Evolutionary conservation across 2,797 vertebrate genomes (phyloP).

Genomic region (Scleropages formosus): DNA sequence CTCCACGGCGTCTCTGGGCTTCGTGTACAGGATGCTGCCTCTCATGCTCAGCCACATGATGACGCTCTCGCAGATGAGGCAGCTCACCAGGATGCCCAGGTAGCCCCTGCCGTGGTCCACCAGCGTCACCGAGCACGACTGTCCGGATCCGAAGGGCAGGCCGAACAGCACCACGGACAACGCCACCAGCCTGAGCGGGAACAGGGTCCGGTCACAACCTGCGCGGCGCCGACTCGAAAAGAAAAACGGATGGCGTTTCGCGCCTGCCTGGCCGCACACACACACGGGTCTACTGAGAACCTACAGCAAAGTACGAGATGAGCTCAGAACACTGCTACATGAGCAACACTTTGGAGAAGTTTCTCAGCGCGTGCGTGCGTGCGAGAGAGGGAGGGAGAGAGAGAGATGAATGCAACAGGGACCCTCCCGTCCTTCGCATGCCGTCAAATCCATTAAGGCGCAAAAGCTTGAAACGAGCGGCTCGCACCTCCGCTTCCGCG

Average conservation of each 20-base stretch:
- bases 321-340: too few relatives aligned
- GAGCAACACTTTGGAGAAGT: too few relatives aligned
- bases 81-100: constrained; percentile 95
- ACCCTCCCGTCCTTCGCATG: too few relatives aligned
- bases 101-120: constrained; percentile 97
- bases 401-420: too few relatives aligned
- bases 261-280: constrained; percentile 12
- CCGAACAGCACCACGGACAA: constrained; percentile 97
- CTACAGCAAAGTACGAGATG: too few relatives aligned
- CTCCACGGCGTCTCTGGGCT: constrained; percentile 96
- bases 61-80: constrained; percentile 95
- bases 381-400: too few relatives aligned
- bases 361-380: too few relatives aligned
- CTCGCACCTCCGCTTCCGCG: neutral
- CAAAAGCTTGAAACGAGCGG: too few relatives aligned
- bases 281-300: neutral
- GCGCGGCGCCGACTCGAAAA: neutral
- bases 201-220: constrained; percentile 1
- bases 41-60: constrained; percentile 99
- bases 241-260: neutral
- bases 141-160: constrained; percentile 85
- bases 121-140: constrained; percentile 91
- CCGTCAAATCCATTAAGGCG: too few relatives aligned
- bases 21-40: constrained; percentile 96
- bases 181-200: constrained; percentile 84